Percentiles rank a stretch among this genome's conserved stretches.
These are phyloP conservation scores for Globia sparganii DNA, from an alignment of 2,888 invertebrate genomes.

Conservation along the genomic window DNA sequence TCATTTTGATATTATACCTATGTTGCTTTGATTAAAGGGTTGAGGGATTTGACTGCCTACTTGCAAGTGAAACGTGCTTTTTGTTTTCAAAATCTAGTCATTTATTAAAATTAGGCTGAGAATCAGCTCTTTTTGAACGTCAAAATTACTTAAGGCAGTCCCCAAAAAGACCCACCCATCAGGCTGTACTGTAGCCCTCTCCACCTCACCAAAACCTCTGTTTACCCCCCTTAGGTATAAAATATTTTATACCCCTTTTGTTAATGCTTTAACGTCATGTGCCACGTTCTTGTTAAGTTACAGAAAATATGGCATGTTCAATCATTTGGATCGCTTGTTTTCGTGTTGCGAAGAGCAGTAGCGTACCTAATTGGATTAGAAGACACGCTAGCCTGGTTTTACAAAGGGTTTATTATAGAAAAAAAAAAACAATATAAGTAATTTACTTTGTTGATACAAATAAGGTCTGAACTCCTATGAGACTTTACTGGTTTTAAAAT, in stretches of 20 bases:
- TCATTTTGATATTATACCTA: constrained; percentile 9
- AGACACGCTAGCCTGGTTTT: constrained; percentile 29
- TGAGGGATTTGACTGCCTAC: neutral
- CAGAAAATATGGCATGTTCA: constrained; percentile 44
- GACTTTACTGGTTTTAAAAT: constrained; percentile 6
- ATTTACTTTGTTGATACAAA: constrained; percentile 3
- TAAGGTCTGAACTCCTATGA: no score
- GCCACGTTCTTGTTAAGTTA: constrained; percentile 22
- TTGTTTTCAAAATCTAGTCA: neutral
- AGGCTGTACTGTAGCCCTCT: neutral
- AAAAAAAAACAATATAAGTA: constrained; percentile 11
- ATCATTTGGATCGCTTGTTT: constrained; percentile 45
- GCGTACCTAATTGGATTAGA: constrained; percentile 50
- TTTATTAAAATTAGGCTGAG: neutral
- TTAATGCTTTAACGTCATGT: neutral
- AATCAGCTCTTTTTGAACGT: neutral
- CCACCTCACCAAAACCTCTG: no score
- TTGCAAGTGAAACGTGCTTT: neutral
- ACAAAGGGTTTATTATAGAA: constrained; percentile 43
- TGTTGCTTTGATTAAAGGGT: neutral
- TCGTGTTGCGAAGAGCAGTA: constrained; percentile 27
- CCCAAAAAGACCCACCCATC: neutral
- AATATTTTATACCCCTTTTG: neutral
- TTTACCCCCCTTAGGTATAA: neutral
- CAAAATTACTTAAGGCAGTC: neutral